Evolutionary conservation across 2,888 invertebrate species (phyloP).

Genomic region (Drosophila eohydei): DNA sequence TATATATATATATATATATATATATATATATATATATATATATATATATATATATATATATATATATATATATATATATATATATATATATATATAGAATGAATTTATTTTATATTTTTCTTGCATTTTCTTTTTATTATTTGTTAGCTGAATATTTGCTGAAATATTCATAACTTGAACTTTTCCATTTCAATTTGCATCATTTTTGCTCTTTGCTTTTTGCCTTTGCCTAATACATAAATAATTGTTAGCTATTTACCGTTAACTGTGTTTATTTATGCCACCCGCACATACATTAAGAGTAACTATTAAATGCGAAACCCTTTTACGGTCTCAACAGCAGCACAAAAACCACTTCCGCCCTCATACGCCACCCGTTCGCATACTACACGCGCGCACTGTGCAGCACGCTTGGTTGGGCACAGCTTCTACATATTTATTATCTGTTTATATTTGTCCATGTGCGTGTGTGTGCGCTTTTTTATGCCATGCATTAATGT

Average conservation of each 20-base stretch:
- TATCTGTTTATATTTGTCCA: constrained; percentile 46
- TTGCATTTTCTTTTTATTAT: background rate
- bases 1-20: background rate
- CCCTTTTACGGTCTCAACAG: constrained; percentile 8
- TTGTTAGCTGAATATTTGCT: background rate
- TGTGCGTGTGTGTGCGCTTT: constrained; percentile 23
- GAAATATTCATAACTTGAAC: constrained; percentile 19
- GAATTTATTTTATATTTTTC: background rate
- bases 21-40: background rate
- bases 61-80: background rate
- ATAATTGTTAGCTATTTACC: constrained; percentile 22
- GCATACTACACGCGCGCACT: constrained; percentile 41
- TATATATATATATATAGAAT: background rate
- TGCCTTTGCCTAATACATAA: constrained; percentile 23
- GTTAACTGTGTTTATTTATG: constrained; percentile 19
- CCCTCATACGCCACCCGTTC: constrained; percentile 11
- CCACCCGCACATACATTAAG: constrained; percentile 23
- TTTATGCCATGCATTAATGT: constrained; percentile 77
- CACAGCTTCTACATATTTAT: constrained; percentile 64
- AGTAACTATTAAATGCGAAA: constrained; percentile 10
- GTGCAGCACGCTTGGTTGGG: constrained; percentile 51
- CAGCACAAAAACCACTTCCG: constrained; percentile 33
- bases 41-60: background rate
- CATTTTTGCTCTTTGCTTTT: constrained; percentile 7
- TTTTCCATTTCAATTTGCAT: background rate